Evolutionary conservation across 92 coral and sea anemone species (phyloP).

Genomic region (Heteractis magnifica): DNA sequence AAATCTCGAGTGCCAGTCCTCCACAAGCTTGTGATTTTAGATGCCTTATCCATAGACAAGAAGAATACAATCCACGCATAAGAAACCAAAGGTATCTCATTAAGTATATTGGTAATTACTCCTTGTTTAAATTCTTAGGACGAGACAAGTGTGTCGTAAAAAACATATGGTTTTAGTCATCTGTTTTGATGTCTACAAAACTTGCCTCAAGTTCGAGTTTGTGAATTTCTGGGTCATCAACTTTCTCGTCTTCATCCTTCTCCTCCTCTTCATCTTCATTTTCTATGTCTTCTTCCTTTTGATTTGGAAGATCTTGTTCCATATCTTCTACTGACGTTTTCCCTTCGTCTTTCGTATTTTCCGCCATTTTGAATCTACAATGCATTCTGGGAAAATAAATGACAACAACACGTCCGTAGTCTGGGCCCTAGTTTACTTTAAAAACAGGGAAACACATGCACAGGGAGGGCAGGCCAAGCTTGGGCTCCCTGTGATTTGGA

Average conservation of each 20-base stretch:
- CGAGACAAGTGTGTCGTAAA: too few relatives aligned
- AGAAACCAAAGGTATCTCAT: too few relatives aligned
- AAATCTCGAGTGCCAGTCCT: too few relatives aligned
- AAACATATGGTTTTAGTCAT: too few relatives aligned
- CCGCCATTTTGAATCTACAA: slow-evolving; percentile 82
- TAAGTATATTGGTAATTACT: too few relatives aligned
- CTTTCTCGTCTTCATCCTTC: slow-evolving; percentile 43
- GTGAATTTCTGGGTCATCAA: slow-evolving; percentile 67
- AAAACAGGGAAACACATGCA: not conserved
- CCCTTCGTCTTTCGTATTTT: slow-evolving; percentile 58
- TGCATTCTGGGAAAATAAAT: slow-evolving; percentile 43
- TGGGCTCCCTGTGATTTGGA: too few relatives aligned
- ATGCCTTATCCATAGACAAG: too few relatives aligned
- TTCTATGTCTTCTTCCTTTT: slow-evolving; percentile 36
- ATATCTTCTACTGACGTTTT: slow-evolving; percentile 20
- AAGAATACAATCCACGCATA: too few relatives aligned
- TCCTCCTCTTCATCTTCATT: slow-evolving; percentile 33
- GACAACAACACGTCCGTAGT: not conserved
- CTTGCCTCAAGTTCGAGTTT: slow-evolving; percentile 76
- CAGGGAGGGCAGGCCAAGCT: too few relatives aligned
- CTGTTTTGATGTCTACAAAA: not conserved
- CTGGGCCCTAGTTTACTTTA: not conserved
- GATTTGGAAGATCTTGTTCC: slow-evolving; percentile 39
- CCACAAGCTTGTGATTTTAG: too few relatives aligned
- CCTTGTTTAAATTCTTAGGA: too few relatives aligned